Conservation (phyloP, 2,113 vertebrate genomes). For the rabbit (Oryctolagus cuniculus) region DNA sequence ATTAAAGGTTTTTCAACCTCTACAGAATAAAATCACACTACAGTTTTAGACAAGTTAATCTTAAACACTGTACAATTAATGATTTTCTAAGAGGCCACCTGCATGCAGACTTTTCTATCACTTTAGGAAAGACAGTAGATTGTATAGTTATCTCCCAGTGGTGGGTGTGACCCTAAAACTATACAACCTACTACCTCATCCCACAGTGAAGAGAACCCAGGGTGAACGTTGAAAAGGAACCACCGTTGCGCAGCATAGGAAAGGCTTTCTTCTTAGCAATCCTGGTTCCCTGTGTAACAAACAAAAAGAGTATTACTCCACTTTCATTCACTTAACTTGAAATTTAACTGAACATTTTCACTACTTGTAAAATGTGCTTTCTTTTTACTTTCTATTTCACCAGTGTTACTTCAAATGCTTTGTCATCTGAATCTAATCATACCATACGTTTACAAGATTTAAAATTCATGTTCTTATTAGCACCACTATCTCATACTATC, state of each 20-base stretch:
- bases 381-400: constrained; percentile 49
- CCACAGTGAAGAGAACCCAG: constrained; percentile 89
- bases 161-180: constrained; percentile 99
- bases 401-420: constrained; percentile 40
- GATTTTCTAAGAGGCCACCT: neutral
- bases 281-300: constrained; percentile 67
- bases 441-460: neutral
- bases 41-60: constrained; percentile 51
- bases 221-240: constrained; percentile 19
- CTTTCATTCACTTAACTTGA: constrained; percentile 57
- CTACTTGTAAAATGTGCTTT: neutral
- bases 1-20: neutral
- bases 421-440: neutral
- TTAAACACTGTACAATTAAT: constrained; percentile 11
- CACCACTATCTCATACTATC: neutral
- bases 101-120: constrained; percentile 85
- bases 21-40: neutral
- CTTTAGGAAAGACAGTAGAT: constrained; percentile 99
- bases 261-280: constrained; percentile 39
- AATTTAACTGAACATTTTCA: constrained; percentile 24
- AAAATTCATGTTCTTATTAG: neutral
- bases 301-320: constrained; percentile 57
- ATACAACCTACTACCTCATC: constrained; percentile 99
- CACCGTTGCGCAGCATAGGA: constrained; percentile 23
- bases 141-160: constrained; percentile 99